Base-by-base conservation (phyloP, 2,888 invertebrate species). In the Tanytarsus gracilentus region DNA sequence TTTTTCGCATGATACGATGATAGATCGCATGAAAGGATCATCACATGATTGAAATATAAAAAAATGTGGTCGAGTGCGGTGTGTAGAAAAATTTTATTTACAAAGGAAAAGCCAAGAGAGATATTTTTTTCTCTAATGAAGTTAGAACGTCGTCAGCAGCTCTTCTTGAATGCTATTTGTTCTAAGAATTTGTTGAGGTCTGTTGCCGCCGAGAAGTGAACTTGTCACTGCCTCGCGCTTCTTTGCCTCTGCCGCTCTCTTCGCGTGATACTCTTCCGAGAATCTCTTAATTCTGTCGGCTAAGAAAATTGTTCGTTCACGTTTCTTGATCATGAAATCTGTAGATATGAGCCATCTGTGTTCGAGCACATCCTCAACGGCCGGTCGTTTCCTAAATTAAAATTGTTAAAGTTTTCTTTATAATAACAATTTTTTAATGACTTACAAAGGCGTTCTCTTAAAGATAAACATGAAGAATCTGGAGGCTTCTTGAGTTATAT, bases 391-490 rank as follows among this genome's bases (percentile, higher is more conserved):
- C 66, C 92, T 93, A 69, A 59, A 78, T 76, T 64, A 63, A 64
- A 63, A 65, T 63, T 14, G 6, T 52, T 52, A 49, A 58, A 62
- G 51, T 39, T 23, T 49, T 27, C 51, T 33, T 18, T 52, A 49
- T 61, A 14, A 50, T 56, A 63, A 66, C 3, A 9, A 4, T 49
- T 9, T 3, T 55, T 49, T 53, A 73, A 14, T 40, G 1, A 9
- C 79, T 77, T 77, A 91, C 88, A 86, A 83, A 29, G 98, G 95
- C 64, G 90, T 85, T 67, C 93, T 85, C 77, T 97, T 97, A 77
- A 99, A 91, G 63, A 96, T 78, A 71, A 91, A 85, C 88, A 95
- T 96, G 65, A 98, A 82, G 78, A 99, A 98, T 66, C 95, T 78
- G 5, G 91, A 87, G 4, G 88, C 88, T 73, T 94, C 93, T 74